These are phyloP conservation scores for Ameiurus melas DNA, from an alignment of 2,113 vertebrate genomes.

Conservation along the genomic window DNA sequence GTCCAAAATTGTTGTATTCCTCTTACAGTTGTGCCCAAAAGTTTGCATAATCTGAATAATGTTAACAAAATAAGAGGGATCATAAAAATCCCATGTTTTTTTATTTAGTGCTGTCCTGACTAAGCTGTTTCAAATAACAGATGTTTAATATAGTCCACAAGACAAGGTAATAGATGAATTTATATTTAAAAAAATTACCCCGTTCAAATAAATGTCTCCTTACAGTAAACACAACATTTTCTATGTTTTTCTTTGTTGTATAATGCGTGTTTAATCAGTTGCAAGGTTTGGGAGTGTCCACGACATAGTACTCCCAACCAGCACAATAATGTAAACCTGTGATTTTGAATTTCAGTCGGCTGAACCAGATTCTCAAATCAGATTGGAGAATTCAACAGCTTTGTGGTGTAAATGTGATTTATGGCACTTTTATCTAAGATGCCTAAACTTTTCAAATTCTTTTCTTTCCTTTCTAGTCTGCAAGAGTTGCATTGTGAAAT, in stretches of 20 bases:
- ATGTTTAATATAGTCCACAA: too few species aligned
- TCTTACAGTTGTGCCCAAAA: background rate
- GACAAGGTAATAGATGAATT: too few species aligned
- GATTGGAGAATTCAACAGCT: background rate
- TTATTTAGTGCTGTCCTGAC: too few species aligned
- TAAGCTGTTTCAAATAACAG: too few species aligned
- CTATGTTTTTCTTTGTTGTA: background rate
- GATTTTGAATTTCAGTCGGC: background rate
- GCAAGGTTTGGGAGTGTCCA: background rate
- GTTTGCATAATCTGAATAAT: too few species aligned
- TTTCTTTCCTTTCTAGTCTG: constrained; percentile 76
- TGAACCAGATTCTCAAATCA: background rate
- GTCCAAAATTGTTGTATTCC: background rate
- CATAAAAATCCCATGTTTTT: too few species aligned
- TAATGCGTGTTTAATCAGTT: background rate
- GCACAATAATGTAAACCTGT: background rate
- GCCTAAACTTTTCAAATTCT: background rate
- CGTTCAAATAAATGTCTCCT: background rate
- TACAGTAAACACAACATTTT: background rate
- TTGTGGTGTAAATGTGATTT: background rate
- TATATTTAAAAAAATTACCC: too few species aligned
- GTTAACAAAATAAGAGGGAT: too few species aligned
- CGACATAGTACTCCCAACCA: background rate
- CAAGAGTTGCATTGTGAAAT: constrained; percentile 98
- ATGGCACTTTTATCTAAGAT: background rate